Evolutionary conservation across 2,797 vertebrate genomes (phyloP), one percentile per base, ranked within the genome.

Genomic region (Chaunax sp.): DNA sequence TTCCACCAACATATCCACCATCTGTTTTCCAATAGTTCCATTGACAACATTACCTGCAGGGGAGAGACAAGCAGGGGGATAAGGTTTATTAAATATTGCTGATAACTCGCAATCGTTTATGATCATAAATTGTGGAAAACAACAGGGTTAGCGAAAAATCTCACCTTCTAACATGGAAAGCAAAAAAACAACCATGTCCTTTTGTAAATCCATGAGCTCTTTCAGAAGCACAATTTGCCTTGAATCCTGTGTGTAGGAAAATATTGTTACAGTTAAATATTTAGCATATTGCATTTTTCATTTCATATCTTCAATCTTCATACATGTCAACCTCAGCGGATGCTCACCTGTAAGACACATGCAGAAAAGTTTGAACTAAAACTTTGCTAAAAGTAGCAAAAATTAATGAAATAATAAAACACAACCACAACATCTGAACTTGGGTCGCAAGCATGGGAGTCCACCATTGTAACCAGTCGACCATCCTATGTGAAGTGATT

Each of bases 1-100:
- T 65, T 99, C 97, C 82, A 98, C 97, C 63, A 99, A 90, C 97
- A 99, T 98, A 69, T 99, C 97, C 0, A 98, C 97, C 97, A 99
- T 99, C 90, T 98, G 97, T 81, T 97, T 99, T 68, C 97, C 97
- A 67, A 97, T 99, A 6, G 96, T 99, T 52, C 97, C 97, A 58
- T 96, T 98, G 6, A 98, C 95, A 19, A 98, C 95, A 19, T 97
- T 98, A 49, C 97, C 97, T 99, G 71, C 45, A 13, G 7, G 46
- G 51, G 28, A 77, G 15, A 64, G 51, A 25, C 2, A 5, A 18
- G 2, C 20, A 68, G 4, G 44, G 1, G 47, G 45, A 55, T 18
- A 23, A 4, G 11, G 13, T 37, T 14, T 3, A 11, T 45, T 20
- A 20, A n/a, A 4, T 12, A 20, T 30, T 37, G 43, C 33, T 60